These are phyloP conservation scores for Anguilla rostrata DNA, from an alignment of 2,113 vertebrate genomes.

Conservation along the genomic window DNA sequence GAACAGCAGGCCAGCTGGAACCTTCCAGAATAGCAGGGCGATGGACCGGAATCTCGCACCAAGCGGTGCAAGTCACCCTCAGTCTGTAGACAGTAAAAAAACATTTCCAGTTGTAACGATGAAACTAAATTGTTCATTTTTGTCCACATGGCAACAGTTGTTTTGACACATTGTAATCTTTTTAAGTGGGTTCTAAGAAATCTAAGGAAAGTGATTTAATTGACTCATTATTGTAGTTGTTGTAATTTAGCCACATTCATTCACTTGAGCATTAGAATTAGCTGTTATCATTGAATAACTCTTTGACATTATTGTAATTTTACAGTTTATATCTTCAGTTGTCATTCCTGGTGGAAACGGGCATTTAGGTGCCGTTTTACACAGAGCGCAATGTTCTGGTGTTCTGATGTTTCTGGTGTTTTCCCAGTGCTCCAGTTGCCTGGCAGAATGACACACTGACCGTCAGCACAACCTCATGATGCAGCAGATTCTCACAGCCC, in stretches of 20 bases:
- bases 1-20: neutral
- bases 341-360: neutral
- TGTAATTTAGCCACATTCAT: too few species aligned
- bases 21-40: neutral
- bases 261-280: neutral
- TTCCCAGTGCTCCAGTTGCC: neutral
- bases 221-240: too few species aligned
- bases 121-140: neutral
- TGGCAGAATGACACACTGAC: neutral
- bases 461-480: neutral
- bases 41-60: neutral
- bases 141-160: neutral
- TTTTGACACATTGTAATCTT: too few species aligned
- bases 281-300: neutral
- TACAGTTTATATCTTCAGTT: neutral
- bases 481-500: neutral
- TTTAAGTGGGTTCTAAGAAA: too few species aligned
- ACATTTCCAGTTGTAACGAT: neutral
- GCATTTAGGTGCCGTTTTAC: neutral
- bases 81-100: neutral
- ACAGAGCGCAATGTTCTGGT: neutral
- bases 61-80: neutral
- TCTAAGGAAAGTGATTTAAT: too few species aligned
- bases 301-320: neutral
- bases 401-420: neutral